Conservation (phyloP, 1,140 invertebrate genomes). For the Diachasmimorpha longicaudata region DNA sequence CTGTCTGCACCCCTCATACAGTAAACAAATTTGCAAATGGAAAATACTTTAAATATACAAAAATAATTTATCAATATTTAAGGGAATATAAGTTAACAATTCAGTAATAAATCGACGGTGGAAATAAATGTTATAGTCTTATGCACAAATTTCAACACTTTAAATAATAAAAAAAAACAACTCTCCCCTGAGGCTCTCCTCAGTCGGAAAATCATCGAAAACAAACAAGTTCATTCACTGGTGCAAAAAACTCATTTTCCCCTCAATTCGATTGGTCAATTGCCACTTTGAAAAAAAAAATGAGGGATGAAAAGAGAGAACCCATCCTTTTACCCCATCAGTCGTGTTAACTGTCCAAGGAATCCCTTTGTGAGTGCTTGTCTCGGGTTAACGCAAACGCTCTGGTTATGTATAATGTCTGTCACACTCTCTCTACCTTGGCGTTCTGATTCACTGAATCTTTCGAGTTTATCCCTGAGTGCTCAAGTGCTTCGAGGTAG, state of each 20-base stretch:
- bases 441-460: slow-evolving; percentile 54
- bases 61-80: too few relatives aligned
- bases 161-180: too few relatives aligned
- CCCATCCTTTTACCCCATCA: slow-evolving; percentile 9
- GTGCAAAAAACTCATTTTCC: background rate
- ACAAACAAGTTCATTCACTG: background rate
- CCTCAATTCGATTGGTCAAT: background rate
- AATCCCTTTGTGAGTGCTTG: slow-evolving; percentile 24
- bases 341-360: slow-evolving; percentile 18
- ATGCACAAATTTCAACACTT: too few relatives aligned
- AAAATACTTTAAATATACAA: too few relatives aligned
- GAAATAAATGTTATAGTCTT: too few relatives aligned
- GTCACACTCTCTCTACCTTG: slow-evolving; percentile 16
- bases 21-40: too few relatives aligned
- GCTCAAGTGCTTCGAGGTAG: background rate
- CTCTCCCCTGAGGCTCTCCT: too few relatives aligned
- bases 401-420: slow-evolving; percentile 11
- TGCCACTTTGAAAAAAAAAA: background rate
- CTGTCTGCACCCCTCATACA: too few relatives aligned
- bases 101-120: too few relatives aligned
- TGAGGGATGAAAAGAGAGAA: slow-evolving; percentile 5
- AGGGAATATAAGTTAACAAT: too few relatives aligned
- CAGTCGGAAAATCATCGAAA: background rate
- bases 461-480: slow-evolving; percentile 33
- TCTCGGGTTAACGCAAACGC: slow-evolving; percentile 19